Evolutionary conservation across 2,113 vertebrate species (phyloP).

Genomic region (Urocitellus parryii): DNA sequence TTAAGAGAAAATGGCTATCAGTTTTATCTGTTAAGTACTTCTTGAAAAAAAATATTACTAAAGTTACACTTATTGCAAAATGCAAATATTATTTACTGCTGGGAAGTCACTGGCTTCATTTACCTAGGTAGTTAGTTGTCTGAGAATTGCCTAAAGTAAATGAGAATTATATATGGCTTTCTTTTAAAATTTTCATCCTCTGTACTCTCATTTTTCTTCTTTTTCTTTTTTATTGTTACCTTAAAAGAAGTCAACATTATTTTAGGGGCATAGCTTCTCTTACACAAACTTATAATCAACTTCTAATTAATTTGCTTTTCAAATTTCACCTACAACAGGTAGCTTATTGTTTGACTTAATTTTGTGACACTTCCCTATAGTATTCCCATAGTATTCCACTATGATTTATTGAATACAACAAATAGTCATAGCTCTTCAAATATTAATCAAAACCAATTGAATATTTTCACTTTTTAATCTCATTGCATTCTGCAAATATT

Average conservation of each 20-base stretch:
- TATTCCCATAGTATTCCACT: neutral
- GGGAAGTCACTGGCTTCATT: neutral
- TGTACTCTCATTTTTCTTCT: no score
- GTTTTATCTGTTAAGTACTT: neutral
- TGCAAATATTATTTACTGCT: neutral
- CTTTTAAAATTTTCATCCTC: no score
- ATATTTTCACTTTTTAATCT: neutral
- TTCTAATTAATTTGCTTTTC: neutral
- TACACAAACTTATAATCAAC: neutral
- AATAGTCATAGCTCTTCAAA: neutral
- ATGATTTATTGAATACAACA: neutral
- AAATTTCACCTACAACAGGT: neutral
- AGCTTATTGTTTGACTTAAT: neutral
- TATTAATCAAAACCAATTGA: neutral
- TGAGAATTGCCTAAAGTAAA: neutral
- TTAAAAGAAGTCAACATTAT: no score
- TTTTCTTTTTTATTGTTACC: no score
- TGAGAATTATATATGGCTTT: neutral
- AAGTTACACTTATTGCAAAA: neutral
- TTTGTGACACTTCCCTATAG: neutral
- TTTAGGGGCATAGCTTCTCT: no score
- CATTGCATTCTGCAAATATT: neutral
- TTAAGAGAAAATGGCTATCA: neutral
- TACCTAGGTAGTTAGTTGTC: neutral
- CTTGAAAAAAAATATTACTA: neutral